phyloP scores from a whole-genome alignment of 2,113 vertebrate genomes.

The Eudyptes chrysolophus region DNA sequence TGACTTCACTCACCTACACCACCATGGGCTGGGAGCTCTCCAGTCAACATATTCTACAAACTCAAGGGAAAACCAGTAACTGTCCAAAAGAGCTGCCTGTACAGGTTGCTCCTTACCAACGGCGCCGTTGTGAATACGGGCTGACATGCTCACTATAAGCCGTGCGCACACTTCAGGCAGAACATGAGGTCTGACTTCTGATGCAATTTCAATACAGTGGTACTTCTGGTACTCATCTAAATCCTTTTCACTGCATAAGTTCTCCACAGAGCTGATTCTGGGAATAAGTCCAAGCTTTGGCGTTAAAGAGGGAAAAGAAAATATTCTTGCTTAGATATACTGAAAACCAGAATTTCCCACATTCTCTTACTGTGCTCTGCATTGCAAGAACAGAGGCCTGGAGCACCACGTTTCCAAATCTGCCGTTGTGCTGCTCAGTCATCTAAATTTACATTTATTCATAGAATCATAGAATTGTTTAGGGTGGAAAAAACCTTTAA shows the following conservation, averaged over 20 bases:
- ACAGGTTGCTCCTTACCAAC: conserved; percentile 71
- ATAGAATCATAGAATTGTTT: too few species aligned
- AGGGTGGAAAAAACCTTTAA: too few species aligned
- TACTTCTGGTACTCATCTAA: conserved; percentile 77
- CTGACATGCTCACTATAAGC: conserved; percentile 81
- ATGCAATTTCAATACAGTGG: conserved; percentile 77
- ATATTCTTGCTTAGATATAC: conserved; percentile 16
- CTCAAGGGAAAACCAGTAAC: background rate
- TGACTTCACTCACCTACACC: background rate
- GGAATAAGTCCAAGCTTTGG: conserved; percentile 86
- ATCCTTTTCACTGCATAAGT: conserved; percentile 77
- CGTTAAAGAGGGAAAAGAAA: conserved; percentile 39
- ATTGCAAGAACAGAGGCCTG: background rate
- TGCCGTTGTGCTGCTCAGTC: background rate
- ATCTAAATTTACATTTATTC: background rate
- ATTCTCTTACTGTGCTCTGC: background rate
- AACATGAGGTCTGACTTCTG: conserved; percentile 46
- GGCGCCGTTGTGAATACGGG: conserved; percentile 80
- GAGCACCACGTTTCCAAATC: background rate
- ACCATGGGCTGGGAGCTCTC: background rate
- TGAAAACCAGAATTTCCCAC: conserved; percentile 24
- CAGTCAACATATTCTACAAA: background rate
- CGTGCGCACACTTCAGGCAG: conserved; percentile 71
- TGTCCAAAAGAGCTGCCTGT: background rate
- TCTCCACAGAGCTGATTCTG: conserved; percentile 72